Conservation (phyloP, 2,113 vertebrate genomes). For the Saguinus imperator region DNA sequence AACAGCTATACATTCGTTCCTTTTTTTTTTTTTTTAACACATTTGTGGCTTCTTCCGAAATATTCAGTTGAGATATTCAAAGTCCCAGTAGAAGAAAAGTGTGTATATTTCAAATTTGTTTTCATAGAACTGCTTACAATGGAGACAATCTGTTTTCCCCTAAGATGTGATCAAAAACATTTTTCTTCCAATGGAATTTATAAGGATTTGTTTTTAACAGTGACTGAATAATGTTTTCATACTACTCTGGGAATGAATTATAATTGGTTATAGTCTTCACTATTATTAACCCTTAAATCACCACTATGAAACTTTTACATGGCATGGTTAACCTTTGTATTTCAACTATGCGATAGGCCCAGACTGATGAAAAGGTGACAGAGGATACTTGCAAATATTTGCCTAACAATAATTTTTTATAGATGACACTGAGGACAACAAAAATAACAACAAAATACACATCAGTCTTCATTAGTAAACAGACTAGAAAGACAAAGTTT, state of each 20-base stretch:
- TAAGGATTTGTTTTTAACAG: background rate
- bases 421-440: background rate
- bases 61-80: constrained; percentile 47
- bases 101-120: constrained; percentile 42
- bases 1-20: background rate
- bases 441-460: background rate
- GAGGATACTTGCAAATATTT: background rate
- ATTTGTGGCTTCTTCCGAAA: constrained; percentile 47
- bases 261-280: background rate
- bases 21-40: constrained; percentile 23
- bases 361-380: background rate
- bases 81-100: background rate
- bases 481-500: background rate
- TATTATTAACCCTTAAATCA: background rate
- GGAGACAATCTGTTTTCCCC: background rate
- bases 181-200: background rate
- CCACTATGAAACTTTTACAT: background rate
- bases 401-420: background rate
- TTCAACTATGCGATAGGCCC: background rate
- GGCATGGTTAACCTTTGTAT: background rate
- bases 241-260: constrained; percentile 14
- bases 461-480: background rate
- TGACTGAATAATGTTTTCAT: background rate
- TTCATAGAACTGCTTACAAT: background rate
- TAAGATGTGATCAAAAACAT: background rate